Base-by-base conservation (phyloP, 2,797 vertebrate species). In the Aphelocoma californica region DNA sequence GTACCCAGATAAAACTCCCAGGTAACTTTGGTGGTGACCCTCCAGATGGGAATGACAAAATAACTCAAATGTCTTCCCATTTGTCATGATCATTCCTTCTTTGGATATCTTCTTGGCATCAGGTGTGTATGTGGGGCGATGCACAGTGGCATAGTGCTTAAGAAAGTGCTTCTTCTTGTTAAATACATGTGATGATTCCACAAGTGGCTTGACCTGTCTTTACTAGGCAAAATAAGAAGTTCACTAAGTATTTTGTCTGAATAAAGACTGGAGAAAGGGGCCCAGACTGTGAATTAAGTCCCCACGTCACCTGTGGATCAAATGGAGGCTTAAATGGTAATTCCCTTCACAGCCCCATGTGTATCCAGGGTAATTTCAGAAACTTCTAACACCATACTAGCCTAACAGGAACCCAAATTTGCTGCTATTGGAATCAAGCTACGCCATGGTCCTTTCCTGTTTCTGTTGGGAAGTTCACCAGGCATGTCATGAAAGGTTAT, bases 401-500 rank as follows among this genome's bases (percentile, higher is more conserved):
- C 29, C 44, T n/a, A 51, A 66, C 0, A 2, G 31, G 42, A 77
- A 26, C 44, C 38, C 64, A 62, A 7, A 40, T 70, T 81, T 81
- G 23, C 64, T 82, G 45, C 80, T 42, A 1, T 85, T 77, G 51
- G 57, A 79, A 16, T 14, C 4, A 14, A 92, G 56, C 78, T n/a
- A 67, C 47, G 38, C 34, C 34, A 3, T 24, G 51, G 14, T 62
- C 70, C 67, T 95, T 96, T 69, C 61, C 75, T 78, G 12, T 34
- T 86, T 74, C 83, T 85, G 25, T 40, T 77, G 62, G 60, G 83
- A 91, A 91, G 86, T 57, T 96, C 88, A 83, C 26, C 66, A 71
- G 66, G 81, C 84, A 7, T 86, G 62, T 64, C 54, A n/a, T 6
- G 40, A 94, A 93, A 93, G 67, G 88, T 79, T 96, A 90, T 89